Percentiles rank a stretch among this genome's conserved stretches.
These are phyloP conservation scores for Amaurobius ferox DNA, from an alignment of 2,888 invertebrate genomes.

Conservation along the genomic window DNA sequence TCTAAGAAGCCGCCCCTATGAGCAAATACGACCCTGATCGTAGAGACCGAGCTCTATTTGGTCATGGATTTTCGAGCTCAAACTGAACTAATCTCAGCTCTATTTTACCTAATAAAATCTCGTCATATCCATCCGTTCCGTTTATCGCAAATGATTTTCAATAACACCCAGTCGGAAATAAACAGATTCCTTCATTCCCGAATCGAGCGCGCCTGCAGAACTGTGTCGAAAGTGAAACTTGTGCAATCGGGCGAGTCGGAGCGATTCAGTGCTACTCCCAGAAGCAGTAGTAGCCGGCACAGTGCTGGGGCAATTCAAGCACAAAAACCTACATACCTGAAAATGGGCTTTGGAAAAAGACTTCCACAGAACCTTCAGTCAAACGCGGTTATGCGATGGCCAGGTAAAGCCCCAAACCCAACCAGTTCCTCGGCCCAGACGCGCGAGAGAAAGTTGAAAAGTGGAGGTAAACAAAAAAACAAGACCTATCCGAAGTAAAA, in stretches of 20 bases:
- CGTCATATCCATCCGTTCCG: too few species aligned
- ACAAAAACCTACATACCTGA: conserved; percentile 70
- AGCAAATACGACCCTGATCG: too few species aligned
- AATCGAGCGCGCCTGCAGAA: neutral
- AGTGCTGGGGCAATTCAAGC: conserved; percentile 12
- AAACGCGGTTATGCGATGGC: neutral
- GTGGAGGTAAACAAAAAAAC: conserved; percentile 32
- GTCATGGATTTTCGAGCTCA: too few species aligned
- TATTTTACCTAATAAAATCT: too few species aligned
- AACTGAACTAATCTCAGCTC: too few species aligned
- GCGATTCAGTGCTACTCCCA: neutral
- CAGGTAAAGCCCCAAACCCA: neutral
- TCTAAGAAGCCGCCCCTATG: too few species aligned
- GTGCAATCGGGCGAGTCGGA: neutral
- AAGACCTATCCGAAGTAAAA: conserved; percentile 1
- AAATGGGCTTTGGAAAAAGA: conserved; percentile 34
- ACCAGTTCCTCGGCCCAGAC: conserved; percentile 37
- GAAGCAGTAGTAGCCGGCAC: neutral
- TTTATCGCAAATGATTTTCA: too few species aligned
- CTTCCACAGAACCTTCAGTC: neutral
- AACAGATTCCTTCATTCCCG: too few species aligned
- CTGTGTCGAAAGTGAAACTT: conserved; percentile 1
- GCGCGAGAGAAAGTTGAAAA: conserved; percentile 57
- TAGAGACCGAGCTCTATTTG: too few species aligned
- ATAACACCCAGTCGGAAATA: too few species aligned